Evolutionary conservation across 2,888 invertebrate species (phyloP).

Genomic region (Iselma pallidipennis): DNA sequence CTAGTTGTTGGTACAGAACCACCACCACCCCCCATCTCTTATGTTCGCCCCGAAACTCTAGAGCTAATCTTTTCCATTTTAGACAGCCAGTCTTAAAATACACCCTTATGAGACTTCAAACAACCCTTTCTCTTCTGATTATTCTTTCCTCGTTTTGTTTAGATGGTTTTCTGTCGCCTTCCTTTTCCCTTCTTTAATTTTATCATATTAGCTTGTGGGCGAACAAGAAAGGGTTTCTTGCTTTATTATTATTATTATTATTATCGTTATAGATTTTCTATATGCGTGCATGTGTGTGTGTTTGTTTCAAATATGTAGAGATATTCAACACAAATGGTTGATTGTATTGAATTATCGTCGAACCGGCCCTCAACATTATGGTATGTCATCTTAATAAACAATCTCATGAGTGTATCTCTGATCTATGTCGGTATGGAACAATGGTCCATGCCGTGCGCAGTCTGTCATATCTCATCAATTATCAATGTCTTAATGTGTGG

Average conservation of each 20-base stretch:
- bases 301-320: neutral
- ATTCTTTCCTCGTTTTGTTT: conserved; percentile 30
- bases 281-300: neutral
- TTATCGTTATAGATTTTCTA: neutral
- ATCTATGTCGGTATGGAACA: conserved; percentile 33
- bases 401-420: conserved; percentile 36
- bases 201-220: too few species aligned
- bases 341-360: conserved; percentile 28
- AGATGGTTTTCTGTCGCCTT: neutral
- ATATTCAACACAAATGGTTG: neutral
- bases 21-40: conserved; percentile 4
- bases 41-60: neutral
- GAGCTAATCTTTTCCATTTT: conserved; percentile 49
- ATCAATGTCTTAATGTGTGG: conserved; percentile 35
- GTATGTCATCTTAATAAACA: conserved; percentile 35
- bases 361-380: conserved; percentile 24
- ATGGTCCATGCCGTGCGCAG: conserved; percentile 32
- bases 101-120: conserved; percentile 37
- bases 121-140: conserved; percentile 43
- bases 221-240: neutral
- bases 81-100: conserved; percentile 42
- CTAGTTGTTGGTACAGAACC: conserved; percentile 6
- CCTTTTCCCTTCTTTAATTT: neutral
- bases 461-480: conserved; percentile 34
- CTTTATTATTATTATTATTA: too few species aligned